Conservation (phyloP, 2,888 invertebrate species). For the Dicycla oo region DNA sequence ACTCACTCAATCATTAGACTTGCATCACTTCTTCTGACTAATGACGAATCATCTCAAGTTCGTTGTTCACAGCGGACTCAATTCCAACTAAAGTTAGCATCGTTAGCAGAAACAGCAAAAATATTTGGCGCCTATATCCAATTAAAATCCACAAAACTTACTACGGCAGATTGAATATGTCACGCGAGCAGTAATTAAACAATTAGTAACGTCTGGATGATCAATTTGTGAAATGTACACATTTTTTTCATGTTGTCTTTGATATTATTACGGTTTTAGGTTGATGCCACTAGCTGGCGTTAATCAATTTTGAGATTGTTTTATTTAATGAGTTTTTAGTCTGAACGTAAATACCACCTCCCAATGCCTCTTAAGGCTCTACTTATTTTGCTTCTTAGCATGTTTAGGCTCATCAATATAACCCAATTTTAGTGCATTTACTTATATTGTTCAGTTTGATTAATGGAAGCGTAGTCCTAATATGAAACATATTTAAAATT, state of each 20-base stretch:
- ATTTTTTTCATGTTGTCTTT: slow-evolving; percentile 51
- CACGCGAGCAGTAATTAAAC: slow-evolving; percentile 69
- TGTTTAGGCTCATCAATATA: too few relatives aligned
- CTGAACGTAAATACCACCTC: too few relatives aligned
- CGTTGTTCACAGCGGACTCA: slow-evolving; percentile 45
- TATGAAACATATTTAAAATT: too few relatives aligned
- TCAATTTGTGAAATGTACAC: slow-evolving; percentile 55
- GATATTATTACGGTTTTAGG: slow-evolving; percentile 1
- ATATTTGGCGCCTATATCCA: slow-evolving; percentile 64
- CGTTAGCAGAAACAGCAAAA: slow-evolving; percentile 33
- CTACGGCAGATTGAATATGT: slow-evolving; percentile 63
- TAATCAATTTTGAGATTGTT: not conserved
- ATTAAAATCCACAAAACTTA: slow-evolving; percentile 60
- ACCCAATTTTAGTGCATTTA: too few relatives aligned
- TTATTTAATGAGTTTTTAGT: not conserved
- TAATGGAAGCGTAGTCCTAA: too few relatives aligned
- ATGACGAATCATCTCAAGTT: slow-evolving; percentile 14
- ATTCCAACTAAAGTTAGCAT: slow-evolving; percentile 40
- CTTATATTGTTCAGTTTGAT: too few relatives aligned
- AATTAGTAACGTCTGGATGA: slow-evolving; percentile 67
- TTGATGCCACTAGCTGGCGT: slow-evolving; percentile 6
- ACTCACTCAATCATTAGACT: not conserved
- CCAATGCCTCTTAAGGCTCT: too few relatives aligned
- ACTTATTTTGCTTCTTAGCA: too few relatives aligned
- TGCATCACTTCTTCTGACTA: not conserved